Conservation (phyloP, 2,888 invertebrate species). For the Blastobasis lacticolella region DNA sequence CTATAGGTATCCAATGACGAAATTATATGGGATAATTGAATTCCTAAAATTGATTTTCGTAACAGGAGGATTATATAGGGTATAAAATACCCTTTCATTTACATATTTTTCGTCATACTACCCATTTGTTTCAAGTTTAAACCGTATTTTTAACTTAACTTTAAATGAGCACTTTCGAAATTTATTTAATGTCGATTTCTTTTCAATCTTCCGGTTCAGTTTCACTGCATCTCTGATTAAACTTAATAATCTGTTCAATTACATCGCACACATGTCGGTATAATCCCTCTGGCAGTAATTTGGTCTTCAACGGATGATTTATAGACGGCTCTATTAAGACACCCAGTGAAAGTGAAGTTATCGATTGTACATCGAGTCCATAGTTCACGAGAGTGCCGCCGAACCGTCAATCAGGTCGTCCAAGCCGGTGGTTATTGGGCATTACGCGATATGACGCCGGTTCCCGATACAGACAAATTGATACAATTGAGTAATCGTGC, state of each 20-base stretch:
- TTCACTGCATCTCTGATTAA: constrained; percentile 41
- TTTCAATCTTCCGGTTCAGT: constrained; percentile 55
- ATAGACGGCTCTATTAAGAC: constrained; percentile 39
- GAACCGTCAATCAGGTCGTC: constrained; percentile 32
- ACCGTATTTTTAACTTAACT: not conserved
- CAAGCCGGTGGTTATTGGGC: constrained; percentile 8
- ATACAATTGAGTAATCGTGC: constrained; percentile 10
- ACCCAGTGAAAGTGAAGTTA: constrained; percentile 50
- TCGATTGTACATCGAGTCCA: constrained; percentile 31
- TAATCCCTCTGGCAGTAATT: constrained; percentile 37
- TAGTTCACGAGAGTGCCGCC: constrained; percentile 41
- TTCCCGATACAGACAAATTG: constrained; percentile 9
- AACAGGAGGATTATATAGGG: no score
- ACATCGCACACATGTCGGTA: constrained; percentile 21
- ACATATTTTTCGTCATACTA: no score
- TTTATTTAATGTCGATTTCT: constrained; percentile 47
- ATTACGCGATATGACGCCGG: constrained; percentile 11
- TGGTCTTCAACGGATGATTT: constrained; percentile 41
- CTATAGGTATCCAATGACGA: no score
- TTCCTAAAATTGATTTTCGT: no score
- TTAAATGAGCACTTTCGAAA: constrained; percentile 33
- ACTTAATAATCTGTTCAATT: constrained; percentile 35
- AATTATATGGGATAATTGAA: no score
- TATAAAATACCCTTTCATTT: no score
- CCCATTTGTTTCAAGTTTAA: no score